Base-by-base conservation (phyloP, 2,888 invertebrate species). In the Noctuana brunneofusca region DNA sequence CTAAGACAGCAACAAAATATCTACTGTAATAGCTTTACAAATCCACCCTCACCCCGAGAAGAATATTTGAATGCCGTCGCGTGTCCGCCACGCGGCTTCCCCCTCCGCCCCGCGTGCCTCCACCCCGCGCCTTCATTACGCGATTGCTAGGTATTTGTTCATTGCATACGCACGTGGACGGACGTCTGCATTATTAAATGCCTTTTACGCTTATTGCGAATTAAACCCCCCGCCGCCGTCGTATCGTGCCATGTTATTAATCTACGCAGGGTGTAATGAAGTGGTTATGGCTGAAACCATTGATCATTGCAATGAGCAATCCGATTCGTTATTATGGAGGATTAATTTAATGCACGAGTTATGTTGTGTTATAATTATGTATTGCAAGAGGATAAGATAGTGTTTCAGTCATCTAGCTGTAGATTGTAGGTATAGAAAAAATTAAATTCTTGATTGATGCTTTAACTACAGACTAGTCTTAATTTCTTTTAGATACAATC, bases 151-250 rank as follows among this genome's bases (percentile, higher is more conserved):
- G 86, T 84, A 89, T 89, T 90, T 89, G 88, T 87, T 86, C 86
- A 76, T 76, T 71, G 76, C 73, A 70, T 80, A 75, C 78, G 85
- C 88, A 86, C 87, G 85, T 84, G 86, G 73, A 69, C 85, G 80
- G 83, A 86, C 87, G 89, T 85, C 82, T 91, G 89, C 89, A 91
- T 91, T 90, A 91, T 90, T 91, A 91, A 91, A 91, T 89, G 91
- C 88, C 91, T 89, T 91, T 90, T 87, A 91, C 84, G 86, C 87
- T 89, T 90, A 89, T 90, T 89, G 88, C 86, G 72, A 88, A 81
- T 84, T 87, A 83, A 87, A 70, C 71, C 76, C 81, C 79, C 76
- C 75, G 73, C 73, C 73, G 69, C 76, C 75, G 73, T 73, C 73
- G 69, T 79, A 71, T 75, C 75, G 73, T 75, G 74, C 75, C 73